Evolutionary conservation across 2,113 vertebrate species (phyloP).

Genomic region (Rallus limicola): DNA sequence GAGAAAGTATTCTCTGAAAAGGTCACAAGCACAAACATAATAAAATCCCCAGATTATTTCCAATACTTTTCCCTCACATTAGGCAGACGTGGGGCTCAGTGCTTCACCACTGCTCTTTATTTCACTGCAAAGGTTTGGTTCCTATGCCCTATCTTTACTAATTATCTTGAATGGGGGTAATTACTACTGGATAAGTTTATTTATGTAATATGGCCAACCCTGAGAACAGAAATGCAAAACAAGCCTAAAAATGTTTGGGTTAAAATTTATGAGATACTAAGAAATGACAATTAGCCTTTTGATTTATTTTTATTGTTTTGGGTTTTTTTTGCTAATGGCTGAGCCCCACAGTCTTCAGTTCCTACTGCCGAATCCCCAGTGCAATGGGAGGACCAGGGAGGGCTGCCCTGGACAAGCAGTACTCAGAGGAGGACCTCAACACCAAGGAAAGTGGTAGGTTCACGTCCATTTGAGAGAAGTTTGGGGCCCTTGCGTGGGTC

Average conservation of each 20-base stretch:
- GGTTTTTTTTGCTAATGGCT: background rate
- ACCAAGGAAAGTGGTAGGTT: background rate
- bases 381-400: background rate
- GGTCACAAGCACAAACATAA: background rate
- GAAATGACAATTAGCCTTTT: background rate
- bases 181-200: background rate
- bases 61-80: background rate
- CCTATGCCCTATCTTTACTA: background rate
- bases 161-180: background rate
- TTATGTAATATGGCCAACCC: background rate
- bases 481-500: background rate
- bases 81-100: background rate
- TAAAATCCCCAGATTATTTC: background rate
- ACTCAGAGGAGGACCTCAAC: background rate
- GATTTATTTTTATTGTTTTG: background rate
- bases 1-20: background rate
- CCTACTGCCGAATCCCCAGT: background rate
- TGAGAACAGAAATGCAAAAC: background rate
- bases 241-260: background rate
- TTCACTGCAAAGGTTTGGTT: background rate
- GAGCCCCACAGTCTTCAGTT: background rate
- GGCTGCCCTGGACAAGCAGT: background rate
- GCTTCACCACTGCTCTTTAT: background rate
- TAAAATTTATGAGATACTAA: background rate
- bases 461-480: background rate